Evolutionary conservation across 1,140 invertebrate species (phyloP).

Genomic region (Micrasema longulum): DNA sequence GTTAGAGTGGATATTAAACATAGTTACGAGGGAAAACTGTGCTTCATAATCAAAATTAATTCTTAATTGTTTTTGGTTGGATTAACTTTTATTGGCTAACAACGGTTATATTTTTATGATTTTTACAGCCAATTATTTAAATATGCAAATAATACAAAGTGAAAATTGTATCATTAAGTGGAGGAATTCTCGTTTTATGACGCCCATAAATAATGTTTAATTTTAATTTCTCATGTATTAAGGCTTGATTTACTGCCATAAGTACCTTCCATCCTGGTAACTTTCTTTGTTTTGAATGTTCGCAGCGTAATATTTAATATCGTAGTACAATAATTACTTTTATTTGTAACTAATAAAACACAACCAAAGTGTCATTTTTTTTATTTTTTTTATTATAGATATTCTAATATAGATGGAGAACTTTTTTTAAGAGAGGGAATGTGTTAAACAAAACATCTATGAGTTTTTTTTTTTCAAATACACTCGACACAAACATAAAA

Average conservation of each 20-base stretch:
- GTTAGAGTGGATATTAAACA: slow-evolving; percentile 30
- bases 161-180: slow-evolving; percentile 34
- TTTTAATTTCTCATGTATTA: slow-evolving; percentile 14
- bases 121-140: slow-evolving; percentile 37
- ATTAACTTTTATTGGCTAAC: slow-evolving; percentile 33
- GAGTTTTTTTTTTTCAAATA: too few relatives aligned
- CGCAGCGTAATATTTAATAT: too few relatives aligned
- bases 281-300: too few relatives aligned
- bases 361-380: too few relatives aligned
- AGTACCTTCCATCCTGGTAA: too few relatives aligned
- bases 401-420: too few relatives aligned
- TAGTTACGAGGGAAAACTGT: slow-evolving; percentile 20
- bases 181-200: slow-evolving; percentile 32
- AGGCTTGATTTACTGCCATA: slow-evolving; percentile 9
- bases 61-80: slow-evolving; percentile 35
- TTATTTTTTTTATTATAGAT: too few relatives aligned
- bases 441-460: too few relatives aligned
- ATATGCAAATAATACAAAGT: slow-evolving; percentile 34
- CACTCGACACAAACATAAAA: too few relatives aligned
- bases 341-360: too few relatives aligned
- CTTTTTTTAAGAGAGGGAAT: too few relatives aligned
- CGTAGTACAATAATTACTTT: too few relatives aligned
- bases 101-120: slow-evolving; percentile 36
- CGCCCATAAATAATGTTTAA: slow-evolving; percentile 19
- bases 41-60: slow-evolving; percentile 37